Evolutionary conservation across 2,888 invertebrate genomes (phyloP).

Genomic region (Eupithecia subfuscata): DNA sequence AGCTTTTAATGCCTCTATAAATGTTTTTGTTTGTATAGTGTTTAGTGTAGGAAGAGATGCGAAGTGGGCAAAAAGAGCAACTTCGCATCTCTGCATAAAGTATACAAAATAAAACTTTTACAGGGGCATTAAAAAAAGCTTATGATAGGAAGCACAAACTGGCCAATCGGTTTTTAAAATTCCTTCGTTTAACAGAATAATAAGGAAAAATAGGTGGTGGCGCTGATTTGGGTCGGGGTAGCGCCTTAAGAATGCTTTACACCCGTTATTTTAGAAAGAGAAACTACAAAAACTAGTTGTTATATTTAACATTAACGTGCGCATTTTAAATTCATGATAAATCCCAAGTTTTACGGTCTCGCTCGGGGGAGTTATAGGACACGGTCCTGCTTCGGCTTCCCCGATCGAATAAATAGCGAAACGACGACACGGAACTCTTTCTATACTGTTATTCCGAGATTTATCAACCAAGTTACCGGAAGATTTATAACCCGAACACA

Average conservation of each 20-base stretch:
- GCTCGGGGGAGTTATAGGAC: conserved; percentile 43
- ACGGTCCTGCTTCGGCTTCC: conserved; percentile 53
- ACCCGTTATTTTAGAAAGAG: background rate
- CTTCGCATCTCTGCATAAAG: no score
- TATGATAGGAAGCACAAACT: no score
- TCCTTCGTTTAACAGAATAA: no score
- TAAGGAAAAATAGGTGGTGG: no score
- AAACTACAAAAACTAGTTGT: conserved; percentile 1
- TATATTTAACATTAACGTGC: conserved; percentile 50
- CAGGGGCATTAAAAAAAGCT: no score
- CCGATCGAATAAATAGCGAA: conserved; percentile 62
- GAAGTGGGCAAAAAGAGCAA: no score
- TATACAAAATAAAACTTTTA: no score
- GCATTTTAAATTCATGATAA: conserved; percentile 77
- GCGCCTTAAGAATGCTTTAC: conserved; percentile 4
- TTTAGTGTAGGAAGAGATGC: no score
- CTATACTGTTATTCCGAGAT: conserved; percentile 61
- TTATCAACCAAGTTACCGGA: conserved; percentile 59
- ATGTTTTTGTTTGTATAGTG: no score
- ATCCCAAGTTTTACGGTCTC: conserved; percentile 67
- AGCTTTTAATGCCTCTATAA: no score
- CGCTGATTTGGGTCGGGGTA: no score
- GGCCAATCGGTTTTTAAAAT: no score
- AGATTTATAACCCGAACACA: conserved; percentile 61
- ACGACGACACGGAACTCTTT: conserved; percentile 62